Evolutionary conservation across 2,113 vertebrate species (phyloP), one percentile per base, ranked within the genome.

Genomic region (Corydoras sp.): DNA sequence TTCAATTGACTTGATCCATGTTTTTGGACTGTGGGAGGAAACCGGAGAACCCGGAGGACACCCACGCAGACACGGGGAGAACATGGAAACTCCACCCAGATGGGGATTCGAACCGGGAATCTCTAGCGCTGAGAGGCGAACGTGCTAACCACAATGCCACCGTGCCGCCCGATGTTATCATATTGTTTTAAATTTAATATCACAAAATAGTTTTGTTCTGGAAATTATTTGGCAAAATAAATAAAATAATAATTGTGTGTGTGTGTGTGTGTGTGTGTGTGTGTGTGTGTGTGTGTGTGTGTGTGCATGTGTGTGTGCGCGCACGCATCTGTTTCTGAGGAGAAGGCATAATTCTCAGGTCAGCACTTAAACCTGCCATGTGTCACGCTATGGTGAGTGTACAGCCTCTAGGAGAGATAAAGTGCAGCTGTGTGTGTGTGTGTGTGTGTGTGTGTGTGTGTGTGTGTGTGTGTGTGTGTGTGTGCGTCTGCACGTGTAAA

Each of bases 291-390:
- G 67, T 18, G 58, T 15, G 48, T 35, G 18, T 54, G 69, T 56
- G 69, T 71, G 50, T 35, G 59, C 12, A 50, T 12, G 15, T 51
- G 69, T 15, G 50, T 18, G 60, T 51, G 59, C 9, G 30, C 9
- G 59, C 2, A n/a, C 3, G 29, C 4, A 11, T 8, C 10, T 5
- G 24, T 7, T 56, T 56, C 12, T n/a, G 7, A 43, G 12, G 24
- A 43, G 49, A 50, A 54, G 30, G 50, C 61, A 63, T 64, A 65
- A 65, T 64, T 61, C 71, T 74, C 68, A 71, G 67, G 65, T 74
- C 71, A 64, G 74, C 58, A 62, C 71, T 68, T 69, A 79, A 72
- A 75, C 48, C 58, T 58, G 50, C 61, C 65, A 68, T 68, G 76
- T 71, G 68, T 71, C 58, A 14, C 63, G 10, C 69, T 63, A 71